Base-by-base conservation (phyloP, 2,888 invertebrate species). In the Lycia hirtaria region DNA sequence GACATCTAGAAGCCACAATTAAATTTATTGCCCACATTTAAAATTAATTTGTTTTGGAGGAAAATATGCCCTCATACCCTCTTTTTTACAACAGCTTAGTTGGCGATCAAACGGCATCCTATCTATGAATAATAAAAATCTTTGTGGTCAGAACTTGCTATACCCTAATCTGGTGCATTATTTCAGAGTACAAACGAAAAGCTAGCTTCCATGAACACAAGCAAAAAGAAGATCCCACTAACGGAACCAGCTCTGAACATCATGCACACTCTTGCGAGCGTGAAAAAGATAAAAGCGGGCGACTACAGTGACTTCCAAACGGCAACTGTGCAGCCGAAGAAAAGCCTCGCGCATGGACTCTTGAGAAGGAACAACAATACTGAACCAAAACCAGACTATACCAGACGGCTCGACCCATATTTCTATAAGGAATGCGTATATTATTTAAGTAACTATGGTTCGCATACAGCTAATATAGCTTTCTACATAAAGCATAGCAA, bases 361-460 rank as follows among this genome's bases (percentile, higher is more conserved):
- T 64, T 90, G 0, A 63, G 90, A 22, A 68, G 88, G 28, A 87
- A 83, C 57, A 88, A 85, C 47, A 83, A 85, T 6, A 67, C 49
- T 0, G 89, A 91, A 64, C 74, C 80, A 0, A 92, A 91, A 74
- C 47, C 76, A 0, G 87, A 88, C 40, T 70, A 85, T 28, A 77
- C 78, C 12, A 87, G 85, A 65, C 83, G 81, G 66, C 74, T 94
- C 0, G 93, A 94, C 56, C 92, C 93, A 0, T 91, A 93, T 64
- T 93, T 94, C 65, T 95, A 95, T 70, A 94, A 95, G 59, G 98
- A 98, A 85, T 97, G 96, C 70, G 82, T 97, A 1, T 96, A 95
- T 80, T 98, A 98, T 81, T 88, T 98, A 2, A 92, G 93, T 2
- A 95, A 94, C 57, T 98, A 97, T 73, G 98, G 97, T 0, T 95